These are phyloP conservation scores for human (Homo sapiens) DNA, from an alignment of 2,113 vertebrate species.

Conservation along the genomic window DNA sequence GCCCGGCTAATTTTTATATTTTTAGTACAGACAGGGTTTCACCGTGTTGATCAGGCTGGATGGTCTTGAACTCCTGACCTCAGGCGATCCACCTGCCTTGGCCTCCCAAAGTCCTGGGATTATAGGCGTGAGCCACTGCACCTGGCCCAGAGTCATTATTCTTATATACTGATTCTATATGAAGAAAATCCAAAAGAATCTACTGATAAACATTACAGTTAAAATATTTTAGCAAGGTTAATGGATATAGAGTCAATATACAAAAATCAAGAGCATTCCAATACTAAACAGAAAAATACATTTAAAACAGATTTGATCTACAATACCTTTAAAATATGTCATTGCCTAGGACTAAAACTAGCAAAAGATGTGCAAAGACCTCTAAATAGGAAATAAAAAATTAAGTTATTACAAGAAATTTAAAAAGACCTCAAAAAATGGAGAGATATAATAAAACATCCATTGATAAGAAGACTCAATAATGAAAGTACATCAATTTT, in stretches of 20 bases:
- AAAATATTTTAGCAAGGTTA: neutral
- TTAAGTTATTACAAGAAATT: neutral
- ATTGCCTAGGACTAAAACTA: neutral
- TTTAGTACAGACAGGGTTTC: no score
- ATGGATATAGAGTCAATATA: neutral
- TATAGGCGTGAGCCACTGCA: no score
- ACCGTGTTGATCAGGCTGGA: no score
- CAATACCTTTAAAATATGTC: neutral
- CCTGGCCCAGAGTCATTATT: neutral
- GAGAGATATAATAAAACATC: neutral
- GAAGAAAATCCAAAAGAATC: neutral
- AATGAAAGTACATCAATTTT: neutral
- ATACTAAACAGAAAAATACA: neutral
- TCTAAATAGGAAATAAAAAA: neutral
- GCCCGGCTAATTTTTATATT: no score
- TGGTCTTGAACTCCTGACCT: no score
- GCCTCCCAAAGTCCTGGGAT: no score
- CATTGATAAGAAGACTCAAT: neutral
- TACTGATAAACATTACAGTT: neutral
- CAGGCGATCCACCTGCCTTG: no score
- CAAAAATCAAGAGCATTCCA: neutral
- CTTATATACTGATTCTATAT: neutral
- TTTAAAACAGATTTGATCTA: neutral
- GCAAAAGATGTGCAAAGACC: neutral
- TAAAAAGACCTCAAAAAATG: neutral